phyloP scores from a whole-genome alignment of 2,888 invertebrate genomes.

The Leptopilina myrica region DNA sequence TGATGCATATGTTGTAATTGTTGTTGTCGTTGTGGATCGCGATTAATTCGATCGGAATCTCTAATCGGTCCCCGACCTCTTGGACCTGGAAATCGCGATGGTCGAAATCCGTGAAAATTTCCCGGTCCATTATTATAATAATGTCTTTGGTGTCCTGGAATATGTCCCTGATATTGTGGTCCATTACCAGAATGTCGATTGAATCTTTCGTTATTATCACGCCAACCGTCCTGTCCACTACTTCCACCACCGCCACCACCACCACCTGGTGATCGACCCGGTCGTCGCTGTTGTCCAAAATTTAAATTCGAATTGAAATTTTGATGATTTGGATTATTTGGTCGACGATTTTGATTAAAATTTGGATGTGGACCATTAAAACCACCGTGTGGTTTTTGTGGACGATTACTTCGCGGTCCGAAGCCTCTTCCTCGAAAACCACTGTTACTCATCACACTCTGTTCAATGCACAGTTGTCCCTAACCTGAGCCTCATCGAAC shows the following conservation, averaged over 20 bases:
- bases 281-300: slow-evolving; percentile 42
- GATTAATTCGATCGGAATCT: not conserved
- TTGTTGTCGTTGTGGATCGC: not conserved
- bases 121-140: slow-evolving; percentile 20
- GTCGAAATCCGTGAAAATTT: slow-evolving; percentile 1
- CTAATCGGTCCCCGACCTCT: not conserved
- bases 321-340: slow-evolving; percentile 26
- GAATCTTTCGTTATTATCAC: slow-evolving; percentile 51
- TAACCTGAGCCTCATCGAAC: slow-evolving; percentile 19
- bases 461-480: slow-evolving; percentile 37
- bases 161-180: slow-evolving; percentile 44
- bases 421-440: slow-evolving; percentile 69
- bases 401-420: slow-evolving; percentile 62
- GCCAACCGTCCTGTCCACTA: slow-evolving; percentile 50
- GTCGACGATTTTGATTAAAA: slow-evolving; percentile 50
- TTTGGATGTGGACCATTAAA: slow-evolving; percentile 51
- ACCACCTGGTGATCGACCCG: slow-evolving; percentile 43
- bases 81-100: not conserved
- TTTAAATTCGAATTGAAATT: slow-evolving; percentile 50
- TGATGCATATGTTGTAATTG: no score
- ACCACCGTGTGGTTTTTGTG: slow-evolving; percentile 48
- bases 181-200: slow-evolving; percentile 51
- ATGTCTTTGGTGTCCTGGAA: slow-evolving; percentile 22
- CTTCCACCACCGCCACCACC: no score
- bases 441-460: slow-evolving; percentile 66